phyloP scores from a whole-genome alignment of 2,888 invertebrate genomes.

The Napeogenes sylphis region DNA sequence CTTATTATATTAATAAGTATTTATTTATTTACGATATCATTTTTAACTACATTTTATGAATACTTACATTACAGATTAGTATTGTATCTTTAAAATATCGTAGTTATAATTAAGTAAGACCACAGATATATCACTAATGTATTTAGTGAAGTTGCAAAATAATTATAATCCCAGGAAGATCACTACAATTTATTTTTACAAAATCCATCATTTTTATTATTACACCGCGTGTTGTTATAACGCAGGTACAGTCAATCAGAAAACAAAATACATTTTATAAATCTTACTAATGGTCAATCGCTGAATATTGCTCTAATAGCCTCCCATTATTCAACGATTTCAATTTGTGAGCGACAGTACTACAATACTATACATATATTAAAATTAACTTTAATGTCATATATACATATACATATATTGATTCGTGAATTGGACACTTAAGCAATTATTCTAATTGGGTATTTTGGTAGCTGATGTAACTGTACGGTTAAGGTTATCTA shows the following conservation, averaged over 20 bases:
- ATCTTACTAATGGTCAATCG: no score
- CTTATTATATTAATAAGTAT: slow-evolving; percentile 5
- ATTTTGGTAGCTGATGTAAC: slow-evolving; percentile 22
- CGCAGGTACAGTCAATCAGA: no score
- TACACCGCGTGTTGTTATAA: no score
- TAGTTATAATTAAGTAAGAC: no score
- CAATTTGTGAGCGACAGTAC: slow-evolving; percentile 13
- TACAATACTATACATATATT: slow-evolving; percentile 60
- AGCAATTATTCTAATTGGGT: slow-evolving; percentile 18
- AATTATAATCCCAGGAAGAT: no score
- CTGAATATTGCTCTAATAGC: slow-evolving; percentile 3
- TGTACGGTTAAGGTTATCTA: neutral
- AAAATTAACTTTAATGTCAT: slow-evolving; percentile 69
- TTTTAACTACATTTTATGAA: neutral
- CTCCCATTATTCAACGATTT: slow-evolving; percentile 1
- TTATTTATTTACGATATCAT: neutral
- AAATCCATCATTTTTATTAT: no score
- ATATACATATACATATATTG: slow-evolving; percentile 49
- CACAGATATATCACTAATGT: no score
- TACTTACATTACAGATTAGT: no score
- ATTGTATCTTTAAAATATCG: no score
- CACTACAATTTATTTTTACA: no score
- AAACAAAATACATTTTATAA: no score
- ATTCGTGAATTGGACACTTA: slow-evolving; percentile 54
- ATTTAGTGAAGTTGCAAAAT: no score